Conservation (phyloP, 2,797 vertebrate species). For the Acrocephalus scirpaceus region DNA sequence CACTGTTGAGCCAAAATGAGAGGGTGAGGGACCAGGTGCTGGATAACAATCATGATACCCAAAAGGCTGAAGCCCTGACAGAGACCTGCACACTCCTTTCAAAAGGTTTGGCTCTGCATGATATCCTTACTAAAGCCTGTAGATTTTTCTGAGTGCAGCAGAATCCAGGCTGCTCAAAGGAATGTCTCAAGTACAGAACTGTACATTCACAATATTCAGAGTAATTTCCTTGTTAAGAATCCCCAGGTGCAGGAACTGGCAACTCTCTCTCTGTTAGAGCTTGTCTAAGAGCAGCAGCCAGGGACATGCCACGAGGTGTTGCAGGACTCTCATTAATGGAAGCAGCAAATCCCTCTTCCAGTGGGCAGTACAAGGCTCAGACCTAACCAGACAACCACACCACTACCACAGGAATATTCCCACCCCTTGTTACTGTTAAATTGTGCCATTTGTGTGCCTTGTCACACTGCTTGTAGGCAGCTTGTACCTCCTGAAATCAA, state of each 20-base stretch:
- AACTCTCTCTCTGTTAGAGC: not conserved
- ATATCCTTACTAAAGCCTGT: not conserved
- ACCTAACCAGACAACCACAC: not conserved
- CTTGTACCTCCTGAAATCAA: not conserved
- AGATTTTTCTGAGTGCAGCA: not conserved
- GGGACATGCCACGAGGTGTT: not conserved
- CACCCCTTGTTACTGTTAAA: not conserved
- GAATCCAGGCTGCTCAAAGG: not conserved
- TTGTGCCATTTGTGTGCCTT: not conserved
- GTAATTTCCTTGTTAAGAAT: not conserved
- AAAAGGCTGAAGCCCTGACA: not conserved
- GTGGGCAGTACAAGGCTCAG: not conserved
- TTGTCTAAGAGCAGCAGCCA: not conserved
- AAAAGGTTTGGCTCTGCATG: not conserved
- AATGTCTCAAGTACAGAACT: not conserved
- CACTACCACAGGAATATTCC: not conserved
- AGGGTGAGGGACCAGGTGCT: not conserved
- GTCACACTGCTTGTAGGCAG: constrained; percentile 5
- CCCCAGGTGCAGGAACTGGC: not conserved
- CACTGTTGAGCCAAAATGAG: not conserved
- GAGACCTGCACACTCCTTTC: not conserved
- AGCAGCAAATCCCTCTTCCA: not conserved
- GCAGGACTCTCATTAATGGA: not conserved
- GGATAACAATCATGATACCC: not conserved
- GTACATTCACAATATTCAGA: not conserved